Percentiles rank a stretch among this genome's conserved stretches.
phyloP scores from a whole-genome alignment of 2,113 vertebrate species.

The Saccopteryx leptura region DNA sequence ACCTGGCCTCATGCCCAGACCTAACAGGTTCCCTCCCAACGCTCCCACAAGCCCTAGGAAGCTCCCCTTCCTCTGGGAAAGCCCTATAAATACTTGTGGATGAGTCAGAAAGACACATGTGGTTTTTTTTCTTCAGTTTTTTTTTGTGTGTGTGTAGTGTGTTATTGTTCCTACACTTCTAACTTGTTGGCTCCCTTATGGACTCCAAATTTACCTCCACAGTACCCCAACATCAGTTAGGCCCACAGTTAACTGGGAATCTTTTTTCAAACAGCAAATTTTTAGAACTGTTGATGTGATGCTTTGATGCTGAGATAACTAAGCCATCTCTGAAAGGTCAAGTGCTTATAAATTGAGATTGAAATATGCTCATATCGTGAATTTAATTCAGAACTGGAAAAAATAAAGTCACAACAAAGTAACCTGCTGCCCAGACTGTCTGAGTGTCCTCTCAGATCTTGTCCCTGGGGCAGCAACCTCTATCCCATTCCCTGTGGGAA shows the following conservation, averaged over 20 bases:
- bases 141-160: neutral
- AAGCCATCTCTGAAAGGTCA: neutral
- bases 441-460: neutral
- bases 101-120: neutral
- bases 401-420: neutral
- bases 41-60: neutral
- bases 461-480: neutral
- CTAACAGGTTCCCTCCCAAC: neutral
- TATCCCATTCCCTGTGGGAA: neutral
- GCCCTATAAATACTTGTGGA: neutral
- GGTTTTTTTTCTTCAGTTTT: neutral
- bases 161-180: neutral
- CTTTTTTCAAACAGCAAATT: neutral
- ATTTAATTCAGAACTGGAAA: conserved; percentile 33
- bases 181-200: conserved; percentile 1
- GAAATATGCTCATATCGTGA: neutral
- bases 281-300: neutral
- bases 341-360: neutral
- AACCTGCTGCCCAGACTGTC: neutral
- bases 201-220: conserved; percentile 34
- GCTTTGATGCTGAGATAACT: neutral
- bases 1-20: neutral
- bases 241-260: neutral
- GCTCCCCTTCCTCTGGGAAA: neutral
- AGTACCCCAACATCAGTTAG: neutral